Conservation (phyloP, 1,140 invertebrate species). For the Macrobrachium rosenbergii region DNA sequence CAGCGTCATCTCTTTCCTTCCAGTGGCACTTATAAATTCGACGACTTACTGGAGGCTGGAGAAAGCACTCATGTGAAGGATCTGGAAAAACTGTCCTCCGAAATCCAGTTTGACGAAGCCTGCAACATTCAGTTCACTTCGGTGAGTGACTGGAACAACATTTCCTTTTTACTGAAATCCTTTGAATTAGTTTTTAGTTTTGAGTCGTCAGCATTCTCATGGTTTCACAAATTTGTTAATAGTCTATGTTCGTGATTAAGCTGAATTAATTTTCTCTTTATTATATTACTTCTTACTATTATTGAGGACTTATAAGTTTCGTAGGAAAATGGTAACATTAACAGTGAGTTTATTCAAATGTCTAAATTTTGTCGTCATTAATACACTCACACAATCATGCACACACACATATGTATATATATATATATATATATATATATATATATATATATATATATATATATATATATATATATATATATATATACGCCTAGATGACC, state of each 20-base stretch:
- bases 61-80: constrained; percentile 23
- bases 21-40: constrained; percentile 69
- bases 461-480: constrained; percentile 5
- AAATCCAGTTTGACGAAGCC: constrained; percentile 25
- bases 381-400: not conserved
- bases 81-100: not conserved
- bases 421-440: constrained; percentile 34
- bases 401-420: not conserved
- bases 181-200: too few relatives aligned
- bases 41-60: constrained; percentile 69
- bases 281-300: too few relatives aligned
- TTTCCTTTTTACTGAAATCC: not conserved
- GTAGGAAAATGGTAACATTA: too few relatives aligned
- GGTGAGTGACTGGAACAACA: constrained; percentile 73
- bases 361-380: too few relatives aligned
- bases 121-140: constrained; percentile 87
- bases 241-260: not conserved
- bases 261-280: too few relatives aligned
- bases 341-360: too few relatives aligned
- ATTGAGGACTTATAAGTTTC: too few relatives aligned
- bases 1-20: constrained; percentile 11
- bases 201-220: too few relatives aligned
- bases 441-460: constrained; percentile 36
- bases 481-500: not conserved
- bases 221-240: not conserved